These are phyloP conservation scores for Macropus fuliginosus DNA, from an alignment of 2,797 vertebrate genomes.

Conservation along the genomic window DNA sequence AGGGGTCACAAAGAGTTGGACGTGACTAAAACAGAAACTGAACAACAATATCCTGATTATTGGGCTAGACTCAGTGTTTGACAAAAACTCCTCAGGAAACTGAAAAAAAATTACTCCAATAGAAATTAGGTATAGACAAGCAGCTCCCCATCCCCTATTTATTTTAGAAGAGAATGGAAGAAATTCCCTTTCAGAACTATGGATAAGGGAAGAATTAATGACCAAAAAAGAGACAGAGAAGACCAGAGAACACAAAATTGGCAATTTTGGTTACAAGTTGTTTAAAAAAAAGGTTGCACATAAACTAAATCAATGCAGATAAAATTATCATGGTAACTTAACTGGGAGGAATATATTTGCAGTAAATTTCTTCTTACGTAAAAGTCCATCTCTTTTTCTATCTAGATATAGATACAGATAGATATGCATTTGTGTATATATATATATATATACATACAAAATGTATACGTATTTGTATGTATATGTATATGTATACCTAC, in stretches of 20 bases:
- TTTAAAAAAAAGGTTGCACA: neutral
- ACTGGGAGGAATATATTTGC: neutral
- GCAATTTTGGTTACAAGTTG: neutral
- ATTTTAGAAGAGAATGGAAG: neutral
- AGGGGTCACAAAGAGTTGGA: neutral
- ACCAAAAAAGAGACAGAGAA: neutral
- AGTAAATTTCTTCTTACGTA: neutral
- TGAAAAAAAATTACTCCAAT: neutral
- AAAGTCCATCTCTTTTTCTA: neutral
- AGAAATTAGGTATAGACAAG: neutral
- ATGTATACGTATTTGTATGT: no score
- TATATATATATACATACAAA: no score
- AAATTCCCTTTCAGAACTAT: neutral
- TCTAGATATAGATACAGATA: neutral
- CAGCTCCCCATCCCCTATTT: neutral
- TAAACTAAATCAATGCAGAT: neutral
- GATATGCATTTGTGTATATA: no score
- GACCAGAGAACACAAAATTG: fast-evolving
- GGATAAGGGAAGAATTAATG: neutral
- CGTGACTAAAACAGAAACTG: neutral
- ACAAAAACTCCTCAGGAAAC: neutral
- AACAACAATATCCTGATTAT: neutral
- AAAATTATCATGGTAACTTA: neutral
- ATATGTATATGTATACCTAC: no score
- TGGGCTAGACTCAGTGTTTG: neutral